phyloP scores from a whole-genome alignment of 2,888 invertebrate species.

The Sclerodermus sp. region DNA sequence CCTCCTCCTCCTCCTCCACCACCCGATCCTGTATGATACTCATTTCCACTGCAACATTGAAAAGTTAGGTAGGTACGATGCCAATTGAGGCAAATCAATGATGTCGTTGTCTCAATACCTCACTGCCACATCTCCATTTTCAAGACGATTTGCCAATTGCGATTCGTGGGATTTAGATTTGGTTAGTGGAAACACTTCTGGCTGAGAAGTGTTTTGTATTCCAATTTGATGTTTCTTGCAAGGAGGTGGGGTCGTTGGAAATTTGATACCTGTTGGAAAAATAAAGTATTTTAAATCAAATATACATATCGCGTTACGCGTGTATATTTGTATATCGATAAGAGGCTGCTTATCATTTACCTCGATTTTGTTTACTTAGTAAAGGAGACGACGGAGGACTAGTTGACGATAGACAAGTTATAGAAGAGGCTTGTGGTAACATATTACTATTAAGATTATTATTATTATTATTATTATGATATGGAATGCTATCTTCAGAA shows the following conservation, averaged over 20 bases:
- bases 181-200: conserved; percentile 66
- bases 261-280: conserved; percentile 62
- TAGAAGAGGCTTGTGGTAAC: conserved; percentile 57
- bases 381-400: conserved; percentile 55
- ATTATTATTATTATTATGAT: conserved; percentile 55
- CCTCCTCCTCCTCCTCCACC: no score
- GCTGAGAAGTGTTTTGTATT: conserved; percentile 52
- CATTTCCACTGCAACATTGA: conserved; percentile 36
- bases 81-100: no score
- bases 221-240: conserved; percentile 72
- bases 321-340: no score
- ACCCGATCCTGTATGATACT: conserved; percentile 39
- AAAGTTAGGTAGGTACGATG: no score
- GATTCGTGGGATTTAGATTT: conserved; percentile 93
- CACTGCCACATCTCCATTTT: conserved; percentile 56
- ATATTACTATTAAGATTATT: conserved; percentile 51
- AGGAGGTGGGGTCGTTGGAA: conserved; percentile 81
- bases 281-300: conserved; percentile 3
- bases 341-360: no score
- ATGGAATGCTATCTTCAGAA: conserved; percentile 62
- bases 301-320: no score
- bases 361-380: conserved; percentile 37
- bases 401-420: conserved; percentile 60
- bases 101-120: conserved; percentile 42
- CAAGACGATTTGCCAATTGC: conserved; percentile 72